Evolutionary conservation across 2,113 vertebrate species (phyloP).

Genomic region (Plestiodon gilberti): DNA sequence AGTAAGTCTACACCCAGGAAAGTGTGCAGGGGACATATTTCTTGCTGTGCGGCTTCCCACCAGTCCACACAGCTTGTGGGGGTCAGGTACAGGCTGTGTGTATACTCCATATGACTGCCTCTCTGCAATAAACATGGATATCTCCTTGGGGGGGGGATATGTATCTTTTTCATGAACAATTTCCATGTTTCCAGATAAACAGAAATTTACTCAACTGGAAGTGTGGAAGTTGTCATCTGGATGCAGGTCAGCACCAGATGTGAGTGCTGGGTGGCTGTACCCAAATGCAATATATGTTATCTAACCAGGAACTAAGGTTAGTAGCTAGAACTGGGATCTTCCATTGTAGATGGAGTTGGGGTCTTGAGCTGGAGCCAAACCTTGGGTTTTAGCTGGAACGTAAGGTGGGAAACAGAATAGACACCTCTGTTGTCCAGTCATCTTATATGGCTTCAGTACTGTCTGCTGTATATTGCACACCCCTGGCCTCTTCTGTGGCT

Average conservation of each 20-base stretch:
- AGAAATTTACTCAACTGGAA: background rate
- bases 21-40: background rate
- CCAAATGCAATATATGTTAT: background rate
- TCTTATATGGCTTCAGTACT: background rate
- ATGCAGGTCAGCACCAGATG: background rate
- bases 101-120: background rate
- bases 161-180: background rate
- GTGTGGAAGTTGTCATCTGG: background rate
- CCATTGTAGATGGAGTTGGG: too few relatives aligned
- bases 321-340: background rate
- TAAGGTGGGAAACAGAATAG: background rate
- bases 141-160: background rate
- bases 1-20: background rate
- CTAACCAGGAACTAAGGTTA: background rate
- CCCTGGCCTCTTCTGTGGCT: too few relatives aligned
- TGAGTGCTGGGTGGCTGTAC: background rate
- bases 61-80: background rate
- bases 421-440: too few relatives aligned
- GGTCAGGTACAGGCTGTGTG: background rate
- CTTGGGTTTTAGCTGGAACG: too few relatives aligned
- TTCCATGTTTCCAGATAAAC: background rate
- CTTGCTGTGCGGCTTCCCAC: background rate
- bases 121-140: background rate
- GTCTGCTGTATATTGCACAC: background rate
- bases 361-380: too few relatives aligned